Percentiles rank a stretch among this genome's conserved stretches.
Conservation (phyloP, 2,113 vertebrate genomes). For the Indicator indicator region DNA sequence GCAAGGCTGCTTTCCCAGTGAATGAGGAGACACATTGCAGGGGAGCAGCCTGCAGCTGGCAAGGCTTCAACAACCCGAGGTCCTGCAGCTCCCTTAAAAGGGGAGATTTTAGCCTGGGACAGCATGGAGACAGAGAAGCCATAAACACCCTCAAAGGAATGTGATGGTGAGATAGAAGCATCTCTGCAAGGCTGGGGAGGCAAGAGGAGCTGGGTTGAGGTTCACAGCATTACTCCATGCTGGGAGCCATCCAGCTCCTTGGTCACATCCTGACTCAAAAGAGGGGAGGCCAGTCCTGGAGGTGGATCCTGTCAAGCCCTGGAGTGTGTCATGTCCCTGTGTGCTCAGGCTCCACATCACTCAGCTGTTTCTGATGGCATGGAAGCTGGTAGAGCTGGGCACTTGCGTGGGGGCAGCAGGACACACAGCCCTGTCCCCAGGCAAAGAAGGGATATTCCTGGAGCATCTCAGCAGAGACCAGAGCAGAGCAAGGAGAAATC, state of each 20-base stretch:
- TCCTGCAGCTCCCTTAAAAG: slow-evolving; percentile 48
- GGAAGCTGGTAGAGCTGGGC: not conserved
- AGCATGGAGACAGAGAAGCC: slow-evolving; percentile 6
- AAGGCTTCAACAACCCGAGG: not conserved
- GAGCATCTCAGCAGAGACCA: not conserved
- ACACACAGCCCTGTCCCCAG: not conserved
- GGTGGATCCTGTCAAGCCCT: not conserved
- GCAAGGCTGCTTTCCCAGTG: not conserved
- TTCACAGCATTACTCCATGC: not conserved
- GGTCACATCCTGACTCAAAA: not conserved
- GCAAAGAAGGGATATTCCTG: not conserved
- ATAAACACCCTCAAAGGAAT: not conserved
- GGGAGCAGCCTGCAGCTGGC: not conserved
- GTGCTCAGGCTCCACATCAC: accelerated
- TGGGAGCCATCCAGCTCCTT: not conserved
- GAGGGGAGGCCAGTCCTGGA: not conserved
- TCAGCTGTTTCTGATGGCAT: accelerated
- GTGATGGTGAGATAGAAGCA: not conserved
- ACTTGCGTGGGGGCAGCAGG: accelerated
- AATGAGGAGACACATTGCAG: not conserved
- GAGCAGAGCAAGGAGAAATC: not conserved
- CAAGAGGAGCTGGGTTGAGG: not conserved
- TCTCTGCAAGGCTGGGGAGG: not conserved
- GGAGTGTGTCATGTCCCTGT: accelerated
- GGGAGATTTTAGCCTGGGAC: slow-evolving; percentile 13